Base-by-base conservation (phyloP, 2,888 invertebrate species). In the Rhodophaea formosa region DNA sequence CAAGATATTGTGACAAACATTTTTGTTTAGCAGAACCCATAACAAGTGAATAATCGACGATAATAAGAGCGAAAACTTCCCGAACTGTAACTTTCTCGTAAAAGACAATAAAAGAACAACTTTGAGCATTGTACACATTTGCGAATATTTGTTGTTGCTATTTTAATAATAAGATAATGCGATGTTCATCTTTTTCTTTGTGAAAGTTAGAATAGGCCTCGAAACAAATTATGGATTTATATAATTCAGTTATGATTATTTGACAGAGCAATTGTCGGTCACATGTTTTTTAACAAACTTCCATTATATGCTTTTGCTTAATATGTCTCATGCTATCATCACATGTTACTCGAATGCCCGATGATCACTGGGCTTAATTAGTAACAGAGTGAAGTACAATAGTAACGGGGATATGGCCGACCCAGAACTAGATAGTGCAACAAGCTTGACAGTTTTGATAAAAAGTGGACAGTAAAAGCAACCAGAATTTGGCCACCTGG, bases 21-120 rank as follows among this genome's bases (percentile, higher is more conserved):
- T 3, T 7, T 3, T 35, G 10, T 39, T 6, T 39, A 39, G 7
- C 32, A 10, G n/a, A n/a, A 23, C 5, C 23, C 23, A 3, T n/a
- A 39, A 5, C 39, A 6, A 39, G 39, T 12, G 29, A 46, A 46
- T 46, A 46, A 46, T 23, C 3, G 12, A 46, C 17, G n/a, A 46
- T 6, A 46, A 46, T 46, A 8, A 46, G 46, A 8, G 10, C 10
- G 43, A 23, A 46, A 23, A 46, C 23, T 23, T 23, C n/a, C 23
- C 46, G 12, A 46, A 46, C 17, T 46, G 46, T 46, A 46, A 46
- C 46, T 46, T 46, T 10, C 12, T 46, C 7, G 23, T 12, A n/a
- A 45, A 46, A 46, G 46, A 23, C 46, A n/a, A 23, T 46, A 46
- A 46, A 46, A 46, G 46, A 29, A 46, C 46, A 46, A 46, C 39